Evolutionary conservation across 2,888 invertebrate genomes (phyloP).

Genomic region (Drosophila quasianomalipes): DNA sequence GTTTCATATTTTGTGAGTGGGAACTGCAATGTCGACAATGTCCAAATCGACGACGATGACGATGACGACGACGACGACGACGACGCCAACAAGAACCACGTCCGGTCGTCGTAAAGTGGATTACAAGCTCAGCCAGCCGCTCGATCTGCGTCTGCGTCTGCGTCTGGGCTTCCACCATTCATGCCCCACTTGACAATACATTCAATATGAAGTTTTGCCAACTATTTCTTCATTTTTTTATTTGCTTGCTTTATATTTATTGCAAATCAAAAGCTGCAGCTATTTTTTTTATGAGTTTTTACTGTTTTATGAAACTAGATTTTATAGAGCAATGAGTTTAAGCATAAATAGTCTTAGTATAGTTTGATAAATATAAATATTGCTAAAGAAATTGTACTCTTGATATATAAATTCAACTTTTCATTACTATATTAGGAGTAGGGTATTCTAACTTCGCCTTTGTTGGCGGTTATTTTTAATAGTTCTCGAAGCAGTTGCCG

Average conservation of each 20-base stretch:
- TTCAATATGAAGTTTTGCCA: conserved; percentile 50
- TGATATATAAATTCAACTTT: not conserved
- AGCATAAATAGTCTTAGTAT: not conserved
- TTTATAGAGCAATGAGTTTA: not conserved
- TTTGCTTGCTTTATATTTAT: conserved; percentile 23
- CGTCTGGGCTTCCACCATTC: conserved; percentile 47
- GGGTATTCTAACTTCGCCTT: conserved; percentile 11
- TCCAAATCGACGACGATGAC: conserved; percentile 35
- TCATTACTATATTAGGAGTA: not conserved
- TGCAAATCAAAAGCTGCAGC: conserved; percentile 44
- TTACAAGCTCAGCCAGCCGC: conserved; percentile 66
- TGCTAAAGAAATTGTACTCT: not conserved
- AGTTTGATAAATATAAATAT: not conserved
- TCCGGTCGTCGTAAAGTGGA: conserved; percentile 78
- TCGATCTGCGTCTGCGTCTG: conserved; percentile 52
- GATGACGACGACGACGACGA: conserved; percentile 32
- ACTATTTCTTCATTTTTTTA: conserved; percentile 27
- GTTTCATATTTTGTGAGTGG: conserved; percentile 45
- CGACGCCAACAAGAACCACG: conserved; percentile 76
- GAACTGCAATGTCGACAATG: conserved; percentile 39
- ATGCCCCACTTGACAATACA: conserved; percentile 80
- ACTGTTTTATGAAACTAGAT: not conserved
- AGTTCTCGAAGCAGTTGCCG: conserved; percentile 41
- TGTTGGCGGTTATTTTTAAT: not conserved
- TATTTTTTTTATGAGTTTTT: conserved; percentile 15